Evolutionary conservation across 2,797 vertebrate species (phyloP).

Genomic region (Coccyzus lansbergi): DNA sequence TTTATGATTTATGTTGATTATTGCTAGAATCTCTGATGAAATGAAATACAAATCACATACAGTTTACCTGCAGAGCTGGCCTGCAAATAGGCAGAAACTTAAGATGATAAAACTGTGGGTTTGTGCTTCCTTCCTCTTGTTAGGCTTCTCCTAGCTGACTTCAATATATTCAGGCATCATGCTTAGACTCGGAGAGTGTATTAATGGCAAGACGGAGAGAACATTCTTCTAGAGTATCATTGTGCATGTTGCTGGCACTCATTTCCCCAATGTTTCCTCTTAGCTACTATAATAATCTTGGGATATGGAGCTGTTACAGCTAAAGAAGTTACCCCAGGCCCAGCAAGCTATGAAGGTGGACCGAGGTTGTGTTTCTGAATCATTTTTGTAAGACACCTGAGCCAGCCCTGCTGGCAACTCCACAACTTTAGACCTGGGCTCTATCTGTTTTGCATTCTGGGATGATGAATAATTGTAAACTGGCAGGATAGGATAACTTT

Average conservation of each 20-base stretch:
- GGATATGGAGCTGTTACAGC: background rate
- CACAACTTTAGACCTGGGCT: background rate
- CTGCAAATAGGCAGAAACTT: background rate
- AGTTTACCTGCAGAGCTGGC: background rate
- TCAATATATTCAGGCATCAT: background rate
- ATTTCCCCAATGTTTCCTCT: background rate
- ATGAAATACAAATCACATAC: background rate
- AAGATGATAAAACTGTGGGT: background rate
- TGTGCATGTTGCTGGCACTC: rapidly evolving
- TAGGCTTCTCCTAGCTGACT: background rate
- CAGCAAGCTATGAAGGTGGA: background rate
- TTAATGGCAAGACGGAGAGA: background rate
- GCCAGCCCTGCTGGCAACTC: background rate
- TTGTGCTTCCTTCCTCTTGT: background rate
- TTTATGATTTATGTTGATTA: conserved; percentile 64
- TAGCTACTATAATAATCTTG: background rate
- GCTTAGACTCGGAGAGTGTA: background rate
- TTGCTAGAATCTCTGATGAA: conserved; percentile 20
- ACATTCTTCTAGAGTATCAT: background rate
- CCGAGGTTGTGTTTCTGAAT: background rate
- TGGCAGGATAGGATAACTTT: background rate
- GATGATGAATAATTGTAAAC: background rate
- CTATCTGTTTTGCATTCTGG: background rate
- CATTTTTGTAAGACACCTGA: background rate
- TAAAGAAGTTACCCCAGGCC: background rate